These are phyloP conservation scores for Corbicula japonica DNA, from an alignment of 2,888 invertebrate genomes.

Conservation along the genomic window DNA sequence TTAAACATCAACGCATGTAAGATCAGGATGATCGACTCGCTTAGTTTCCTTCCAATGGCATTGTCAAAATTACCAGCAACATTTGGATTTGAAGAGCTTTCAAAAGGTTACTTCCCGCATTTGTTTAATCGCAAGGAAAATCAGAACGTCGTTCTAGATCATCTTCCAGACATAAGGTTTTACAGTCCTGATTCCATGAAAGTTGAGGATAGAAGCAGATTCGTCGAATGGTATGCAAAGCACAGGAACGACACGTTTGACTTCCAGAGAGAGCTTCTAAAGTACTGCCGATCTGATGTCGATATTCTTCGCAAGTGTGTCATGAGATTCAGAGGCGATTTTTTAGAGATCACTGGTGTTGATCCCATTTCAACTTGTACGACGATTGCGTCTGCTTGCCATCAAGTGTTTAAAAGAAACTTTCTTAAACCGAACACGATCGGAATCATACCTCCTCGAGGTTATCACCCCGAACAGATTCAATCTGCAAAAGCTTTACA, in stretches of 20 bases:
- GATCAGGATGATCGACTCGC: no score
- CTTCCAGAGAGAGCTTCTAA: constrained; percentile 33
- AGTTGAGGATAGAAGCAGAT: constrained; percentile 5
- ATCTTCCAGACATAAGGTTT: constrained; percentile 8
- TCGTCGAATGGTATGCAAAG: constrained; percentile 25
- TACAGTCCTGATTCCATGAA: constrained; percentile 38
- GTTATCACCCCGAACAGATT: not conserved
- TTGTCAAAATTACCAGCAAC: constrained; percentile 37
- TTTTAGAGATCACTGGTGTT: constrained; percentile 16
- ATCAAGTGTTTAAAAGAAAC: not conserved
- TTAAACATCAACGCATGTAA: constrained; percentile 3
- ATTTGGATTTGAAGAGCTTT: constrained; percentile 33
- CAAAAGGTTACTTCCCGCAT: constrained; percentile 57
- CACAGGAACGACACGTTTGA: constrained; percentile 30
- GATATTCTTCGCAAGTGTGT: no score
- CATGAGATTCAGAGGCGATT: constrained; percentile 28
- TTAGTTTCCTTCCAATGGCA: constrained; percentile 50
- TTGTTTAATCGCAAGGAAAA: no score
- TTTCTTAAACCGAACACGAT: not conserved
- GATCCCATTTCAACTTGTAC: no score
- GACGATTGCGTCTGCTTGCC: not conserved
- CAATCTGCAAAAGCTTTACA: not conserved
- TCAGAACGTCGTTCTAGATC: not conserved
- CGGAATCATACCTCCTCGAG: not conserved
- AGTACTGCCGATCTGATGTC: constrained; percentile 34